These are phyloP conservation scores for Cheirogaleus major DNA, from an alignment of 2,797 vertebrate species.

Conservation along the genomic window DNA sequence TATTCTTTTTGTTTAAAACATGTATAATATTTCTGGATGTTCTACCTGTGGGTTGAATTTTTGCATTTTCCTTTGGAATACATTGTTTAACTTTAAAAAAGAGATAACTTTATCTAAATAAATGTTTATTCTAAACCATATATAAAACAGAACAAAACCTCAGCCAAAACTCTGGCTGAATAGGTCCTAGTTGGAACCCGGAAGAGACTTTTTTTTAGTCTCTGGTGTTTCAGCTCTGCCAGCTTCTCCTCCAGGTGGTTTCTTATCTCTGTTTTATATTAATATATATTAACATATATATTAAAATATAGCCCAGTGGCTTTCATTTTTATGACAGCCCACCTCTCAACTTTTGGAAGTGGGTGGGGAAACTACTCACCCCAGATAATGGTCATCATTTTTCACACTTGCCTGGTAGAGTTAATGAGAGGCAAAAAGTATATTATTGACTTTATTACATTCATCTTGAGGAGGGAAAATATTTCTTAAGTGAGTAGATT, in stretches of 20 bases:
- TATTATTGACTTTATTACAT: neutral
- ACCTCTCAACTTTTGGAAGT: neutral
- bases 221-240: neutral
- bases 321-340: neutral
- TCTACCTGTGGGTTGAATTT: neutral
- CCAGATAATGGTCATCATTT: neutral
- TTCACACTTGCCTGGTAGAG: neutral
- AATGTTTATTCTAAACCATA: neutral
- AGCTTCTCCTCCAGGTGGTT: neutral
- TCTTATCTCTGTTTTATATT: neutral
- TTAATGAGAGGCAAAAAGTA: neutral
- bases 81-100: neutral
- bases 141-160: neutral
- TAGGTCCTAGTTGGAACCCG: no score
- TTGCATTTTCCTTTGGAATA: slow-evolving; percentile 5
- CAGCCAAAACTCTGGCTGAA: neutral
- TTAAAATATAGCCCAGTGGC: neutral
- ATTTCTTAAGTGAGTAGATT: neutral
- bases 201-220: neutral
- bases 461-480: neutral
- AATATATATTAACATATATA: no score
- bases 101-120: neutral
- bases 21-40: neutral
- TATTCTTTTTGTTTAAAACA: neutral
- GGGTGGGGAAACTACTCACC: neutral